Evolutionary conservation across 2,888 invertebrate species (phyloP), one percentile per base, ranked within the genome.

Genomic region (Amaurobius ferox): DNA sequence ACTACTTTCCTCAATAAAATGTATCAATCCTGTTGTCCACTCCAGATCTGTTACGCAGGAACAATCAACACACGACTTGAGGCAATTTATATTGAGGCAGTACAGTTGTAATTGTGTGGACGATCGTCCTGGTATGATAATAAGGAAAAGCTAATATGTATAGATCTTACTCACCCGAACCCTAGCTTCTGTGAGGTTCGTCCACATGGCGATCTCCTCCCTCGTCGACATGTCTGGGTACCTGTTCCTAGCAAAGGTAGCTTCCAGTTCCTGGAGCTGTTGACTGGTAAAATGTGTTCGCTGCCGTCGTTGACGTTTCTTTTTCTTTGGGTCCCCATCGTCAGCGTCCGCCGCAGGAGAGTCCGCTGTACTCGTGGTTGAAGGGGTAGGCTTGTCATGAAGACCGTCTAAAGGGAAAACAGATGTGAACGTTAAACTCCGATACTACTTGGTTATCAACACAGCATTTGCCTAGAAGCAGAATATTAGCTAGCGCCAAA

Each of bases 161-260:
- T n/a, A n/a, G n/a, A n/a, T 35, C 6, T 13, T 0, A 74, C 97
- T 96, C 92, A 99, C 99, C 95, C 99, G 94, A 91, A 99, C 99
- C 94, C 99, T 94, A 71, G 99, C 97, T 93, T 99, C 99, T 26
- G 98, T 98, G 89, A 99, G 94, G 93, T 97, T 98, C 89, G 99
- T 99, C 98, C 98, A 99, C 95, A 98, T 97, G 77, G 99, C 98
- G 90, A 99, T 99, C 92, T 99, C 99, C 92, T 99, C 99, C 89
- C 99, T 93, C 79, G 98, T 98, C 86, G 97, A 97, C 98, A 99
- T 98, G 91, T 99, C 99, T 3, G 99, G 99, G 92, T 99, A 99
- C 88, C 99, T 94, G 93, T 99, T 99, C 90, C 98, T 94, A 77
- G 97, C 95, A 92, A 99, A 99, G 86, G 98, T 98, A 5, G 98